These are phyloP conservation scores for Machaerirhynchus nigripectus DNA, from an alignment of 2,113 vertebrate genomes.

Conservation along the genomic window DNA sequence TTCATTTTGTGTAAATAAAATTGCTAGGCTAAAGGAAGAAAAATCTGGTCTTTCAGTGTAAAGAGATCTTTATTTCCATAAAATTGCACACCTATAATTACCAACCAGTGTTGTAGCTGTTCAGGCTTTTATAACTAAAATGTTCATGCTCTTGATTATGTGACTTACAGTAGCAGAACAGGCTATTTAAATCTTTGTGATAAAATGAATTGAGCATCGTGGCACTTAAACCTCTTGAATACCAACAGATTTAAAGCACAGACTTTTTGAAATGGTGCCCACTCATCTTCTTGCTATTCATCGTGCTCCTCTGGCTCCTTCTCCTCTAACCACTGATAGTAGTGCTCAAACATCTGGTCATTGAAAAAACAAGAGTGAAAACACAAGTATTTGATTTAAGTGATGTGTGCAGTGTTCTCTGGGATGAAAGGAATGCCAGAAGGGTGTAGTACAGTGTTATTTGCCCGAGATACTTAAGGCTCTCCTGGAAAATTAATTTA, in stretches of 20 bases:
- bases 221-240: slow-evolving; percentile 27
- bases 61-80: not conserved
- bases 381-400: not conserved
- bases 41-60: not conserved
- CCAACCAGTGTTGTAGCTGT: not conserved
- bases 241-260: not conserved
- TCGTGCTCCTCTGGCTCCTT: not conserved
- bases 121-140: not conserved
- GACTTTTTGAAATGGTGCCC: not conserved
- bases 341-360: not conserved
- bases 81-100: not conserved
- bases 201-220: not conserved
- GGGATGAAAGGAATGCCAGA: not conserved
- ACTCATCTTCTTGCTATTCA: not conserved
- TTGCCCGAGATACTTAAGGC: not conserved
- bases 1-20: not conserved
- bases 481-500: not conserved
- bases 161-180: not conserved
- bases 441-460: not conserved
- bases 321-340: not conserved
- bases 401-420: not conserved
- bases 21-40: not conserved
- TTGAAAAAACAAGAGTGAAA: not conserved
- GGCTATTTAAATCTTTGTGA: not conserved
- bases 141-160: not conserved